Base-by-base conservation (phyloP, 2,113 vertebrate genomes). In the Etheostoma spectabile region DNA sequence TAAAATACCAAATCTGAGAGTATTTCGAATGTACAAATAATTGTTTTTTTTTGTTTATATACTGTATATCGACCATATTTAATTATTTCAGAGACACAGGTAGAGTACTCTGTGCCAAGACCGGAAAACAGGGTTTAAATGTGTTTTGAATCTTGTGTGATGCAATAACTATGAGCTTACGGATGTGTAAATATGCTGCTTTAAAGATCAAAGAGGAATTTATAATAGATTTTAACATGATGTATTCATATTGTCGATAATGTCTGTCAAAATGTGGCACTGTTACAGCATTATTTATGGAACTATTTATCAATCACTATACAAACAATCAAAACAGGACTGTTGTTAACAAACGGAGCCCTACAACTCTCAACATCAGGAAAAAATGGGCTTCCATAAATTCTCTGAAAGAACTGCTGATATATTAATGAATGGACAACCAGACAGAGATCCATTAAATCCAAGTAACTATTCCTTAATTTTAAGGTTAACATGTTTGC, bases 141-240 rank as follows among this genome's bases (percentile, higher is more conserved):
- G 53, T 85, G 57, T 82, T 81, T 84, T 53, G 42, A 87, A 83
- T 85, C 77, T 85, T 86, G 85, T 74, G 62, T 83, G 88, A 94
- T 91, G 94, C 94, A 95, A 94, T 95, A 95, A 94, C 71, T 82
- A 87, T 74, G 55, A 88, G 74, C 76, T 87, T 85, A 82, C 70
- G 77, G 49, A 83, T 78, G 0, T 90, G 89, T 93, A 89, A 87
- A 89, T 91, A 90, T 82, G 84, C 66, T 74, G 13, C 81, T 87
- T 91, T 84, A 80, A 80, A 69, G 67, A 86, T 86, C 52, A 78
- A 83, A 86, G 59, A 86, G 22, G 21, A 4, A 46, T 90, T 86
- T 78, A 79, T 77, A 82, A 70, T 80, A 76, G 59, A 88, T 62
- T 85, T 87, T 84, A 48, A 84, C 74, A 33, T 66, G 24, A 65